Conservation (phyloP, 2,888 invertebrate genomes). For the Tromatobia lineatoria region DNA sequence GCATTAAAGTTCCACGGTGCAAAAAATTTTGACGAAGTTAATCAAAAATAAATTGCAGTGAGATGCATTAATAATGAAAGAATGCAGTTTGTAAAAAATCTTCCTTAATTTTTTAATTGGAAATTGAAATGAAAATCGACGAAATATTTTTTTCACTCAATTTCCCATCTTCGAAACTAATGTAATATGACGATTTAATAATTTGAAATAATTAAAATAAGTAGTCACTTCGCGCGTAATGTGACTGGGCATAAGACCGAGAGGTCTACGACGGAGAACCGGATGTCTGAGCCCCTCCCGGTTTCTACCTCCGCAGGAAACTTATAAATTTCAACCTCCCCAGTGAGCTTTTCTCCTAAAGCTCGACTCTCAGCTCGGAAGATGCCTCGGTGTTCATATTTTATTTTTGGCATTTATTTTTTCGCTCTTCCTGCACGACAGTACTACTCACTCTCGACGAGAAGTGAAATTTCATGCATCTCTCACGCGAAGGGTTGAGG, state of each 20-base stretch:
- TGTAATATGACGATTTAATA: not conserved
- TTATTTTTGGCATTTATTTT: not conserved
- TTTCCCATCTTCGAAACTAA: too few relatives aligned
- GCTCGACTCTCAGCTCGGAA: not conserved
- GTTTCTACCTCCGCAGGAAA: not conserved
- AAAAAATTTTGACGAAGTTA: too few relatives aligned
- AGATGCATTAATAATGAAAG: too few relatives aligned
- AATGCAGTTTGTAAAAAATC: too few relatives aligned
- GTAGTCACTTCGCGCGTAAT: not conserved
- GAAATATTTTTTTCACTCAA: too few relatives aligned
- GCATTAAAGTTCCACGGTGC: too few relatives aligned
- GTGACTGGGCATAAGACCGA: not conserved
- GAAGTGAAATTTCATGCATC: conserved; percentile 68
- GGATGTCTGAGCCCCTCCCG: not conserved
- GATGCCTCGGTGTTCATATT: conserved; percentile 2
- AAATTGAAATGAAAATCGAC: too few relatives aligned
- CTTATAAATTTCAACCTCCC: conserved; percentile 6
- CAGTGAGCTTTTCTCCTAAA: conserved; percentile 5
- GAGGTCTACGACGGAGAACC: not conserved
- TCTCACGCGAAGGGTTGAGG: conserved; percentile 46
- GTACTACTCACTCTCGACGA: conserved; percentile 67
- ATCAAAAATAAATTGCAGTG: too few relatives aligned
- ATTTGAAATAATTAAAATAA: not conserved
- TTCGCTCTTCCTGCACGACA: conserved; percentile 8
- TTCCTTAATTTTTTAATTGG: too few relatives aligned